These are phyloP conservation scores for Nerophis ophidion DNA, from an alignment of 2,113 vertebrate species.

Conservation along the genomic window DNA sequence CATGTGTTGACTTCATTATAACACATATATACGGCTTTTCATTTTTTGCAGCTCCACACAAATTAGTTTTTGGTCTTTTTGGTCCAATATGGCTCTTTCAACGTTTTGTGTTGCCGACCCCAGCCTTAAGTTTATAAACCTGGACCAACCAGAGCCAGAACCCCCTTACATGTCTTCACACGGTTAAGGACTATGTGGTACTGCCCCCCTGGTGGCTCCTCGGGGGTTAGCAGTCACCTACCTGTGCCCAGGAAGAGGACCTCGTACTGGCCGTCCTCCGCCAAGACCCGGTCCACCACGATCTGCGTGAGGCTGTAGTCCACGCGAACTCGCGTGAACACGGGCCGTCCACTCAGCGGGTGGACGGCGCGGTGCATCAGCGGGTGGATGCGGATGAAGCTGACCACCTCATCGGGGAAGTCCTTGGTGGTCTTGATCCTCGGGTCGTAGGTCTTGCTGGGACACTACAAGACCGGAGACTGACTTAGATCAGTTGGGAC, in stretches of 20 bases:
- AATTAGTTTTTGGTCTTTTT: too few species aligned
- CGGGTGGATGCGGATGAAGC: constrained; percentile 86
- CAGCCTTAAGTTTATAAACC: too few species aligned
- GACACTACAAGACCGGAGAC: constrained; percentile 73
- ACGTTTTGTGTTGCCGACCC: too few species aligned
- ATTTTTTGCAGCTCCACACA: too few species aligned
- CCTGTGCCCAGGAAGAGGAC: constrained; percentile 97
- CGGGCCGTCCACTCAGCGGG: constrained; percentile 76
- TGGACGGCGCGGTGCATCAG: constrained; percentile 83
- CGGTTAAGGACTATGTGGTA: constrained; percentile 6
- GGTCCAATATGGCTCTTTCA: too few species aligned
- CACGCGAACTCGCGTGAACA: constrained; percentile 84
- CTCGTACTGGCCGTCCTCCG: constrained; percentile 93
- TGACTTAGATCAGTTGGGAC: too few species aligned
- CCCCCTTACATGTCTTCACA: too few species aligned
- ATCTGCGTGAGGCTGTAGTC: constrained; percentile 90
- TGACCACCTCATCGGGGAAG: constrained; percentile 92
- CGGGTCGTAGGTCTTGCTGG: constrained; percentile 92
- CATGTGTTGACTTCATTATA: too few species aligned
- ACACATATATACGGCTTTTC: too few species aligned
- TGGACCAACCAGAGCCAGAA: too few species aligned
- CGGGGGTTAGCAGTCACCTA: constrained; percentile 33
- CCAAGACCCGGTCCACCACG: constrained; percentile 87
- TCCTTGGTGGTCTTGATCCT: constrained; percentile 91
- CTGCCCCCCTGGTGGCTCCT: constrained; percentile 49